A percentile compares a stretch with the other conserved stretches of the same genome.
Conservation (phyloP, 2,888 invertebrate genomes). For the Cantharis rufa region DNA sequence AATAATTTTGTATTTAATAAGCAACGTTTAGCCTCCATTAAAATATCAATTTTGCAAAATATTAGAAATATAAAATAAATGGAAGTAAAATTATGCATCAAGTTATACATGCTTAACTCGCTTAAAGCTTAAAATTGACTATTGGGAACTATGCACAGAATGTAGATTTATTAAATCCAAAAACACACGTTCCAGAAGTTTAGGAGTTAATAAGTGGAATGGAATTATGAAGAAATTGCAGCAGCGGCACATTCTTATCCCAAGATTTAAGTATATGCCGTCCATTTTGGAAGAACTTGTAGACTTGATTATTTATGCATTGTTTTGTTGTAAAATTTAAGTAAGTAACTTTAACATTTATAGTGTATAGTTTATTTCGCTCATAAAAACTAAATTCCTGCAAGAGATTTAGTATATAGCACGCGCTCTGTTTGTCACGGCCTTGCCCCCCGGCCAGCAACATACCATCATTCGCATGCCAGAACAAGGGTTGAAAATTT, state of each 20-base stretch:
- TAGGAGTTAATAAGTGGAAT: constrained; percentile 42
- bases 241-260: constrained; percentile 31
- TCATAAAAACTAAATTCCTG: constrained; percentile 20
- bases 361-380: constrained; percentile 22
- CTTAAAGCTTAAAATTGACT: constrained; percentile 40
- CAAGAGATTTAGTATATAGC: constrained; percentile 31
- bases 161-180: constrained; percentile 48
- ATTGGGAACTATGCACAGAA: constrained; percentile 45
- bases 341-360: background rate
- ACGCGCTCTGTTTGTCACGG: constrained; percentile 31
- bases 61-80: background rate
- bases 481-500: constrained; percentile 48
- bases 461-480: constrained; percentile 49
- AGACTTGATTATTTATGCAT: background rate
- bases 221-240: constrained; percentile 46
- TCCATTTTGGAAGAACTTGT: background rate
- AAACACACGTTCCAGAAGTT: constrained; percentile 43
- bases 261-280: background rate
- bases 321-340: background rate
- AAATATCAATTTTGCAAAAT: background rate
- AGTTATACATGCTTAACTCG: constrained; percentile 10
- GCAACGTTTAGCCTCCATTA: background rate
- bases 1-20: background rate
- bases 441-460: constrained; percentile 41
- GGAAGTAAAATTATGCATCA: background rate